A percentile compares a stretch with the other conserved stretches of the same genome.
These are phyloP conservation scores for Microcaecilia unicolor DNA, from an alignment of 2,797 vertebrate species.

Conservation along the genomic window DNA sequence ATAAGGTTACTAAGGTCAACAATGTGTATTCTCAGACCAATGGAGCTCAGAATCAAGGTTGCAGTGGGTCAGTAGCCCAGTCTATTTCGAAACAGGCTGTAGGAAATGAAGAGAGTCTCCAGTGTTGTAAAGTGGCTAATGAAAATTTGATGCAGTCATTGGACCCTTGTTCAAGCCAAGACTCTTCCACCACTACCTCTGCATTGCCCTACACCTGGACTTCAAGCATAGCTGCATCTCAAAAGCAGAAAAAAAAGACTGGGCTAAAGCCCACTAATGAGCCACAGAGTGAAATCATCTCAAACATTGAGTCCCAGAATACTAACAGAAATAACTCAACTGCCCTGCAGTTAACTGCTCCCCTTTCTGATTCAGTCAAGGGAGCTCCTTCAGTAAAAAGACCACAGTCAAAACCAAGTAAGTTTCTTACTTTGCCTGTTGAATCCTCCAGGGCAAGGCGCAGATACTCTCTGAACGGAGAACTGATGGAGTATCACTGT, in stretches of 20 bases:
- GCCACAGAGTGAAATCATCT: conserved; percentile 49
- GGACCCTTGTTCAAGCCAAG: conserved; percentile 66
- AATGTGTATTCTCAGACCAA: conserved; percentile 95
- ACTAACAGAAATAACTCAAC: conserved; percentile 96
- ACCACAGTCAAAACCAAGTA: conserved; percentile 73
- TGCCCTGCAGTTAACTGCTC: conserved; percentile 61
- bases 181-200: conserved; percentile 74
- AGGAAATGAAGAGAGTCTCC: conserved; percentile 66
- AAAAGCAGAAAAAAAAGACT: conserved; percentile 80
- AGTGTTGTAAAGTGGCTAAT: conserved; percentile 59
- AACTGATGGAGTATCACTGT: conserved; percentile 56
- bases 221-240: conserved; percentile 58
- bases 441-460: conserved; percentile 64
- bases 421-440: conserved; percentile 83
- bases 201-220: conserved; percentile 77
- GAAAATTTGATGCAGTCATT: conserved; percentile 56
- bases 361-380: conserved; percentile 42
- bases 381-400: conserved; percentile 72
- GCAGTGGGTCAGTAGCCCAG: conserved; percentile 57
- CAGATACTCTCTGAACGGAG: conserved; percentile 77
- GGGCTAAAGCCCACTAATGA: conserved; percentile 58
- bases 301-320: conserved; percentile 77
- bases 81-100: conserved; percentile 80
- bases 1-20: conserved; percentile 80
- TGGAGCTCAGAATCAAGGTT: conserved; percentile 78